Evolutionary conservation across 2,888 invertebrate species (phyloP).

Genomic region (Athripsodes cinereus): DNA sequence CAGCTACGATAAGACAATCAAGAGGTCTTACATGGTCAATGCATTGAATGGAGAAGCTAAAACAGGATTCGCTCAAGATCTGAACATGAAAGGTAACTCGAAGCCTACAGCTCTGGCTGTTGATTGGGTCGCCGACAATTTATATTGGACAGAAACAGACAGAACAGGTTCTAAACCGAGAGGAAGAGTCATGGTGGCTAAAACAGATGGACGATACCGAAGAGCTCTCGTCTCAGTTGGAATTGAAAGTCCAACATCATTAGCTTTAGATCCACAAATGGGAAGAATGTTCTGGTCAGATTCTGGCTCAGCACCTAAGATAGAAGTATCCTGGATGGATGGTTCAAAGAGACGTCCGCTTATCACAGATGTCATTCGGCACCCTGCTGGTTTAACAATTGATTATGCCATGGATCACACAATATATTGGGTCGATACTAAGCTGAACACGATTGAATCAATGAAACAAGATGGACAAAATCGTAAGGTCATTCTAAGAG

Average conservation of each 20-base stretch:
- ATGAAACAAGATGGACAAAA: slow-evolving; percentile 77
- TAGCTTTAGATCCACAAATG: slow-evolving; percentile 80
- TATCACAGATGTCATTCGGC: slow-evolving; percentile 73
- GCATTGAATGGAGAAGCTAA: slow-evolving; percentile 71
- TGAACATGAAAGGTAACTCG: slow-evolving; percentile 75
- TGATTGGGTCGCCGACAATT: slow-evolving; percentile 89
- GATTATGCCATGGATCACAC: slow-evolving; percentile 86
- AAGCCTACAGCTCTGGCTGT: slow-evolving; percentile 87
- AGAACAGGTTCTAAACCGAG: slow-evolving; percentile 66
- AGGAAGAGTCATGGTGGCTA: slow-evolving; percentile 80
- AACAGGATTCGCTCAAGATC: slow-evolving; percentile 79
- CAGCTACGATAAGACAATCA: slow-evolving; percentile 82
- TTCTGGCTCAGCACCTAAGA: slow-evolving; percentile 84
- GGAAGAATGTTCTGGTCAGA: slow-evolving; percentile 94
- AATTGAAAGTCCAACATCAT: slow-evolving; percentile 80
- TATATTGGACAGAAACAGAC: slow-evolving; percentile 91
- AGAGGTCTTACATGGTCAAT: slow-evolving; percentile 84
- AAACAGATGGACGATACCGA: slow-evolving; percentile 84
- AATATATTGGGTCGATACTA: slow-evolving; percentile 94
- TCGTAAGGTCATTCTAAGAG: slow-evolving; percentile 64
- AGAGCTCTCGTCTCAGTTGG: slow-evolving; percentile 72
- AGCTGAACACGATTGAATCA: slow-evolving; percentile 83
- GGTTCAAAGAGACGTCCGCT: slow-evolving; percentile 80
- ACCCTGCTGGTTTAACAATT: slow-evolving; percentile 84
- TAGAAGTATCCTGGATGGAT: slow-evolving; percentile 96